phyloP scores from a whole-genome alignment of 2,888 invertebrate species.

The Oxystoma pomonae region DNA sequence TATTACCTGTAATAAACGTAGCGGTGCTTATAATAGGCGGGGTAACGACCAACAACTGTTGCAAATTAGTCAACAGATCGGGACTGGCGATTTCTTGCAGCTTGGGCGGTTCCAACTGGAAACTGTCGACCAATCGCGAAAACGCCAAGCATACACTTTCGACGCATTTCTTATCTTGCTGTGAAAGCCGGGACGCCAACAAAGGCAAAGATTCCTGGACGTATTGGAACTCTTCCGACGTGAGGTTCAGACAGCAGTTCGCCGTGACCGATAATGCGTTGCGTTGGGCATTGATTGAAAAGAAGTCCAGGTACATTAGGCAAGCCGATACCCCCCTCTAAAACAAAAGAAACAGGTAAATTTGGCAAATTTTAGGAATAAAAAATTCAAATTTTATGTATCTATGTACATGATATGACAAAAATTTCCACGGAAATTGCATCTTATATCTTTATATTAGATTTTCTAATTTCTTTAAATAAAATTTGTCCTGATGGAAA shows the following conservation, averaged over 20 bases:
- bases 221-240: slow-evolving; percentile 90
- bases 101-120: slow-evolving; percentile 85
- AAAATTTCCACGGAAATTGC: no score
- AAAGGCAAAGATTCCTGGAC: slow-evolving; percentile 84
- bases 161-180: slow-evolving; percentile 96
- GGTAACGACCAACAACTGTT: slow-evolving; percentile 88
- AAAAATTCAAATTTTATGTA: no score
- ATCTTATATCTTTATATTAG: no score
- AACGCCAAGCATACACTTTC: slow-evolving; percentile 97
- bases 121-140: slow-evolving; percentile 93
- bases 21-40: slow-evolving; percentile 93
- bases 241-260: slow-evolving; percentile 94
- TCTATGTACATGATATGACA: no score
- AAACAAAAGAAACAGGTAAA: slow-evolving; percentile 31
- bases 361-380: no score
- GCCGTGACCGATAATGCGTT: slow-evolving; percentile 95
- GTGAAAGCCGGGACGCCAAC: slow-evolving; percentile 73
- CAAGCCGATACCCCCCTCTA: slow-evolving; percentile 95
- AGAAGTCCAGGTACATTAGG: slow-evolving; percentile 95
- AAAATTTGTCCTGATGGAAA: no score
- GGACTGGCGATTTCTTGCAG: slow-evolving; percentile 92
- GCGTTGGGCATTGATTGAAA: slow-evolving; percentile 96
- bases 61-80: slow-evolving; percentile 85
- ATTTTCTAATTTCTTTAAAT: no score
- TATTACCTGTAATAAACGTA: slow-evolving; percentile 81